phyloP scores from a whole-genome alignment of 2,888 invertebrate genomes.

The Biston betularia region DNA sequence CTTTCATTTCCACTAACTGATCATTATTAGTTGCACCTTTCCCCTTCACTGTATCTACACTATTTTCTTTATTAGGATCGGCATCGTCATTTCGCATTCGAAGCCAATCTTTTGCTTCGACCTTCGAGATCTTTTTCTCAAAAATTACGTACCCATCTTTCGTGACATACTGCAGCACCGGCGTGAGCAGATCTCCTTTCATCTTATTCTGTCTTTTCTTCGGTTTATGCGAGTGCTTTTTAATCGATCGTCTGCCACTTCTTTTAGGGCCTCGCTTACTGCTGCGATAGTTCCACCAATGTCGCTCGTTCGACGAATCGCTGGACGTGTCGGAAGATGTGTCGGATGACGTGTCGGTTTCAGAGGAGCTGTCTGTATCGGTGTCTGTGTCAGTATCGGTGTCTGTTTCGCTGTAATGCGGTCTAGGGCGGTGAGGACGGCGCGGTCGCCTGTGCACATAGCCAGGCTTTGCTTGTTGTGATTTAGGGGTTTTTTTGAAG shows the following conservation, averaged over 20 bases:
- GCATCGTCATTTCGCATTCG: slow-evolving; percentile 48
- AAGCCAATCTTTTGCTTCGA: slow-evolving; percentile 74
- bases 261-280: slow-evolving; percentile 41
- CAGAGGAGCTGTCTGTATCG: slow-evolving; percentile 30
- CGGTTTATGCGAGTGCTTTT: slow-evolving; percentile 45
- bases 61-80: slow-evolving; percentile 23
- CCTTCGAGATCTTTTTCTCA: slow-evolving; percentile 73
- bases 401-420: slow-evolving; percentile 39
- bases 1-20: slow-evolving; percentile 10
- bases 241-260: slow-evolving; percentile 44
- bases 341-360: slow-evolving; percentile 40
- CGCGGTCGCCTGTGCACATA: slow-evolving; percentile 3
- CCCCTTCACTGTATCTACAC: slow-evolving; percentile 34
- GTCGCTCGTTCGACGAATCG: slow-evolving; percentile 50
- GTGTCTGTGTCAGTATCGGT: slow-evolving; percentile 35
- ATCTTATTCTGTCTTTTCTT: slow-evolving; percentile 48
- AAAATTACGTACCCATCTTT: slow-evolving; percentile 79
- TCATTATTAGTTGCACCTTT: slow-evolving; percentile 39
- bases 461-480: neutral
- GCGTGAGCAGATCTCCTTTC: slow-evolving; percentile 63
- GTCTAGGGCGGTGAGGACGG: slow-evolving; percentile 2
- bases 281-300: slow-evolving; percentile 56
- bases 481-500: slow-evolving; percentile 49
- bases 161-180: slow-evolving; percentile 76
- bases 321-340: slow-evolving; percentile 52